Conservation (phyloP, 2,797 vertebrate species). For the Thamnophis elegans region DNA sequence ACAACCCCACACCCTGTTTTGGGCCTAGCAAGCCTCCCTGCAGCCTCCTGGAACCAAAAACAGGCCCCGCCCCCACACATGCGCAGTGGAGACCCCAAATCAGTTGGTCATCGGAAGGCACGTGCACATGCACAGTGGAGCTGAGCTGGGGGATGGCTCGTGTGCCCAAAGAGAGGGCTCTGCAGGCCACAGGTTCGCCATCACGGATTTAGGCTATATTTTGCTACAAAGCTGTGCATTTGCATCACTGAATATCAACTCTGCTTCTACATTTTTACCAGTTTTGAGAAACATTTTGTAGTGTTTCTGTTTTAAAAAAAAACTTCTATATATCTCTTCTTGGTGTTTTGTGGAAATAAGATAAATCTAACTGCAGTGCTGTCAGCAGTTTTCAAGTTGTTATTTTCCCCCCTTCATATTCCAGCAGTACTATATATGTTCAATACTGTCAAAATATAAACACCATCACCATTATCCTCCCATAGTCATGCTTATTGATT, state of each 20-base stretch:
- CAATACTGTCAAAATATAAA: neutral
- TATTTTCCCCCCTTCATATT: neutral
- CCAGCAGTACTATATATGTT: neutral
- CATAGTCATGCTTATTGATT: neutral
- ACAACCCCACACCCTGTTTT: too few species aligned
- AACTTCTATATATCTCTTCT: neutral
- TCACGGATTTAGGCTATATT: neutral
- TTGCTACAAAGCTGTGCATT: neutral
- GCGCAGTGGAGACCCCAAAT: too few species aligned
- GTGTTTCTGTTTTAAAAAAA: neutral
- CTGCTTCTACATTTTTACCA: neutral
- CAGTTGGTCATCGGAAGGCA: too few species aligned
- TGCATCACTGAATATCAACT: neutral
- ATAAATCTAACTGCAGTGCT: neutral
- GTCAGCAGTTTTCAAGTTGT: neutral
- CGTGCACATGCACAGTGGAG: too few species aligned
- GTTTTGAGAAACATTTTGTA: neutral
- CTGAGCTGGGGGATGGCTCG: too few species aligned
- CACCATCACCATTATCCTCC: neutral
- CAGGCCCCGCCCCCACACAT: too few species aligned
- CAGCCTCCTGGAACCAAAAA: too few species aligned
- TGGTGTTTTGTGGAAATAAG: neutral
- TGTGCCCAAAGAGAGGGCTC: too few species aligned
- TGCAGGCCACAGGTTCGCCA: too few species aligned
- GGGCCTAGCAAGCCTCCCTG: too few species aligned